These are phyloP conservation scores for Ips nitidus DNA, from an alignment of 1,140 invertebrate genomes.

Conservation along the genomic window DNA sequence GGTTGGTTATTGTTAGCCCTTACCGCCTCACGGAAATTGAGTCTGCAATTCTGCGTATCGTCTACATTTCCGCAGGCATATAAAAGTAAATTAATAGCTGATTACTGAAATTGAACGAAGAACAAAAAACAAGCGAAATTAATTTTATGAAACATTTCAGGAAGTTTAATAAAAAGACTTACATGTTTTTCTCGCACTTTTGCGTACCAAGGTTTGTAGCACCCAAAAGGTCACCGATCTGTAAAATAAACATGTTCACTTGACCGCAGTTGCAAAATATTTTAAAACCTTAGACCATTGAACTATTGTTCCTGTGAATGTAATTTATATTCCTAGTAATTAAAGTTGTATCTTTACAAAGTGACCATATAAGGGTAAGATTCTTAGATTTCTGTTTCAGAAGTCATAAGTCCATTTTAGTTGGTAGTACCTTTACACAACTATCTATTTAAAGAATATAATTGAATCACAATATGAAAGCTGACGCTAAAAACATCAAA, in stretches of 20 bases:
- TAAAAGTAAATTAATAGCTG: constrained; percentile 34
- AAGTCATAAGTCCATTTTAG: background rate
- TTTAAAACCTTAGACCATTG: constrained; percentile 15
- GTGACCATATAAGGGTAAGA: background rate
- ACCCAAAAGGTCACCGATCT: constrained; percentile 23
- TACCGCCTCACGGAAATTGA: constrained; percentile 26
- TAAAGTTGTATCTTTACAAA: background rate
- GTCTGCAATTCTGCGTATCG: constrained; percentile 19
- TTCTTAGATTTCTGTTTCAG: background rate
- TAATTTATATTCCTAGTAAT: background rate
- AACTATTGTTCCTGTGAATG: constrained; percentile 5
- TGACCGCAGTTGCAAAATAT: constrained; percentile 21
- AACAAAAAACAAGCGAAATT: background rate
- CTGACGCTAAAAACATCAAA: background rate
- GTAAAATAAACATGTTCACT: constrained; percentile 23
- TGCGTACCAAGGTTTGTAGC: constrained; percentile 19
- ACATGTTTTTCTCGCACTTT: constrained; percentile 31
- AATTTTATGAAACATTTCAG: background rate
- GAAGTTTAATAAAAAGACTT: constrained; percentile 4
- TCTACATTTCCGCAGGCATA: constrained; percentile 38
- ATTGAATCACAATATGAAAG: background rate
- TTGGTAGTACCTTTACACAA: background rate
- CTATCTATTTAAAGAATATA: constrained; percentile 1
- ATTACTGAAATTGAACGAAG: background rate
- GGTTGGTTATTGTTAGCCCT: constrained; percentile 40